These are phyloP conservation scores for Ammospiza caudacuta DNA, from an alignment of 2,113 vertebrate species.

Conservation along the genomic window DNA sequence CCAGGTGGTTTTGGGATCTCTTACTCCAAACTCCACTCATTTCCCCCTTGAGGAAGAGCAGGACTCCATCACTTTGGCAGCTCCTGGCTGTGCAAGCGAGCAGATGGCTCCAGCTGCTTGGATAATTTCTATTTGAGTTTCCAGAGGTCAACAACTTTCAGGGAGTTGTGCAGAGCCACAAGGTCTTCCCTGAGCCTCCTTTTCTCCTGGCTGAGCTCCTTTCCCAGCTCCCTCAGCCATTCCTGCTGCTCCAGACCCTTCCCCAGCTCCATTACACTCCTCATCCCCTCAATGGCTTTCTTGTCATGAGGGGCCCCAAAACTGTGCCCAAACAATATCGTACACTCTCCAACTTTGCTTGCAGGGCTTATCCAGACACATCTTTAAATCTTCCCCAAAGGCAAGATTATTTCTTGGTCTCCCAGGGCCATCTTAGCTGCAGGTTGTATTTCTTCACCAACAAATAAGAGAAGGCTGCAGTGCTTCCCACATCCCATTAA, in stretches of 20 bases:
- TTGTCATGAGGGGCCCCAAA: not conserved
- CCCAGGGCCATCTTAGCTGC: not conserved
- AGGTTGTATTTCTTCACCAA: not conserved
- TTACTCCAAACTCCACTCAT: not conserved
- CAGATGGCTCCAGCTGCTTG: not conserved
- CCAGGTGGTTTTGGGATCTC: not conserved
- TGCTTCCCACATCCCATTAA: not conserved
- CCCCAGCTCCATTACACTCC: not conserved
- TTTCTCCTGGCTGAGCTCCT: not conserved
- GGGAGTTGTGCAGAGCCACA: not conserved
- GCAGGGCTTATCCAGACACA: not conserved
- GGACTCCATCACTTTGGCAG: not conserved
- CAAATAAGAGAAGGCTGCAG: not conserved
- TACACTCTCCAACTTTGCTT: not conserved
- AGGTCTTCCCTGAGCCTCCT: too few relatives aligned
- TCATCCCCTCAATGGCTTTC: not conserved
- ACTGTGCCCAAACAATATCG: not conserved
- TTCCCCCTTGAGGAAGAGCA: not conserved
- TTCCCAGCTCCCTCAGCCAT: not conserved
- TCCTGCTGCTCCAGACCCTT: not conserved
- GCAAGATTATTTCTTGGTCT: not conserved
- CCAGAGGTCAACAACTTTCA: not conserved
- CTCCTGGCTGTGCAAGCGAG: fast-evolving
- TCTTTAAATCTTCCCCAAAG: not conserved
- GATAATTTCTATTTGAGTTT: not conserved